Base-by-base conservation (phyloP, 2,113 vertebrate species). In the Arvicanthis niloticus region DNA sequence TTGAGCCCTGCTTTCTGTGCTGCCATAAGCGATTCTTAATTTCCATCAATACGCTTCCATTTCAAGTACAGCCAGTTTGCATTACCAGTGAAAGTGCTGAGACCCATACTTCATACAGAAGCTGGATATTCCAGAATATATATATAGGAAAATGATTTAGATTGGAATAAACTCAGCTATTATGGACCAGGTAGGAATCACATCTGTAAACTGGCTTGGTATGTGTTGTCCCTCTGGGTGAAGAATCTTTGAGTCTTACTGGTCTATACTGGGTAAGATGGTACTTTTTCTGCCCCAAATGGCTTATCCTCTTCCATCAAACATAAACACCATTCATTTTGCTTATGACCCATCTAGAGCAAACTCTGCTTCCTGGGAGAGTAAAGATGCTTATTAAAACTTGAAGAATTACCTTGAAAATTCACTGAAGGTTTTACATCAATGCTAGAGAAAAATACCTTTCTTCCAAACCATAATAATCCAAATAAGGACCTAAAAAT, bases 1-100 rank as follows among this genome's bases (percentile, higher is more conserved):
- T 56, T 84, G 24, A 96, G 62, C 21, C 31, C 40, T 5, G 45
- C 80, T 80, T 95, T 97, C 92, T 94, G 91, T 96, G 93, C 80
- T 97, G 3, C 48, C 73, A 89, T 91, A 95, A 97, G 96, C 84
- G 92, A 92, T 97, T 97, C 96, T 96, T 97, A 94, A 93, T 98
- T 96, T 97, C 93, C 91, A 82, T 82, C 97, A 96, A 97, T 85
- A 94, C 77, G 91, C 91, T 97, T 96, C 91, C 87, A 88, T 97
- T 93, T 98, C 0, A 1, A 95, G 78, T 58, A 45, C 45, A 70
- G 60, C 24, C 73, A 92, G 72, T 65, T 95, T 97, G 68, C 91
- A 93, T 78, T 95, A 95, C 60, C 19, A 89, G 26, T 67, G 60
- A 80, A 67, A 96, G 91, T 94, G n/a, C 85, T 15, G 16, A 96